phyloP scores from a whole-genome alignment of 2,113 vertebrate genomes.

The Corythornis madagascariensis region DNA sequence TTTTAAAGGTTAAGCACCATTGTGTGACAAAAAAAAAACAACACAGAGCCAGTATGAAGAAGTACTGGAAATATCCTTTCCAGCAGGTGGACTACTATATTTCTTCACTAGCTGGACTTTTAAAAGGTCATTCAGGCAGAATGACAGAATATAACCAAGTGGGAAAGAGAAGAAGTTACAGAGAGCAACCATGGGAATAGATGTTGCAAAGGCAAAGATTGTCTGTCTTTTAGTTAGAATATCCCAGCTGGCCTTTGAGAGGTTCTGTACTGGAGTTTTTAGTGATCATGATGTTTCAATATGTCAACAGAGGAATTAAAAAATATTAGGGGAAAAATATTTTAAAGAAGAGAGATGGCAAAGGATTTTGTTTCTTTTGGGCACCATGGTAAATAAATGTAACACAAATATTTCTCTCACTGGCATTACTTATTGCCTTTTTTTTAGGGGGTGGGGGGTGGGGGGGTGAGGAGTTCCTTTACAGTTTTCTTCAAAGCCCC shows the following conservation, averaged over 20 bases:
- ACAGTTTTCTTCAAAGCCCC: background rate
- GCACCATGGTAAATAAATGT: background rate
- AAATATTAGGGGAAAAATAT: background rate
- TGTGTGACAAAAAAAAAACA: background rate
- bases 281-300: background rate
- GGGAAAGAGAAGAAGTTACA: background rate
- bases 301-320: background rate
- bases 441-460: fast-evolving
- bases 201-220: background rate
- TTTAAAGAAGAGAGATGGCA: background rate
- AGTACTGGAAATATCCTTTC: background rate
- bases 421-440: background rate
- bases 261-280: background rate
- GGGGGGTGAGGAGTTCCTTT: background rate
- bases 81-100: background rate
- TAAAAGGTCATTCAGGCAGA: background rate
- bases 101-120: background rate
- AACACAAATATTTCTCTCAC: background rate
- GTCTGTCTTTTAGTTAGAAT: background rate
- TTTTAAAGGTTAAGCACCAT: conserved; percentile 10
- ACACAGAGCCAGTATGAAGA: fast-evolving
- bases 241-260: background rate
- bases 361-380: background rate
- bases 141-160: background rate
- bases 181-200: background rate